Evolutionary conservation across 2,113 vertebrate species (phyloP).

Genomic region (Falco punctatus): DNA sequence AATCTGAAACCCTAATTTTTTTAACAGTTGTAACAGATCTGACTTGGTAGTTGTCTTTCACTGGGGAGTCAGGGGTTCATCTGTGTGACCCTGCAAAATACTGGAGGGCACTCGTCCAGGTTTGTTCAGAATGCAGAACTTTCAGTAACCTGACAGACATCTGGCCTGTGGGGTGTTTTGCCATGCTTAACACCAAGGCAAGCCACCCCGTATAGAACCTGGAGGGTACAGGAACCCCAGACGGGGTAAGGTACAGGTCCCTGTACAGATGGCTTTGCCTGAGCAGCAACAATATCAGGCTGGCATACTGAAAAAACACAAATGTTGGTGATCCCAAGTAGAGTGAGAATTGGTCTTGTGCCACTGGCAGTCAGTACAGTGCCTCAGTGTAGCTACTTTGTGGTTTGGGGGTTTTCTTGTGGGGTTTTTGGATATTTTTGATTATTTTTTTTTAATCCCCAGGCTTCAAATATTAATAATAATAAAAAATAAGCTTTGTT

Average conservation of each 20-base stretch:
- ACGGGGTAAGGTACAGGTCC: background rate
- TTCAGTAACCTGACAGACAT: background rate
- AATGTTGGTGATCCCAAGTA: background rate
- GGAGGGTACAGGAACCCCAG: background rate
- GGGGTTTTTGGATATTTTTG: background rate
- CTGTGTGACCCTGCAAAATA: background rate
- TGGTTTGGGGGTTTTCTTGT: background rate
- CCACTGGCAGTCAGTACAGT: background rate
- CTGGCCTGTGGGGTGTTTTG: background rate
- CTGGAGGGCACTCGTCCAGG: background rate
- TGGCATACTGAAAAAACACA: background rate
- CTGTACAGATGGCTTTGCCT: background rate
- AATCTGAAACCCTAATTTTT: background rate
- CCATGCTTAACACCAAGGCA: background rate
- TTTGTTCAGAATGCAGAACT: background rate
- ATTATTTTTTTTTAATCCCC: background rate
- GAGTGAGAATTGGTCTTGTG: background rate
- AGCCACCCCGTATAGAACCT: background rate
- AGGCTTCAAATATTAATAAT: background rate
- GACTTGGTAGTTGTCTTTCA: background rate
- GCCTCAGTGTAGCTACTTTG: background rate
- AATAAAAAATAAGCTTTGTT: background rate
- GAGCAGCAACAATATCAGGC: background rate
- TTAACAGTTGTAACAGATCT: background rate
- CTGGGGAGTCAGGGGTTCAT: background rate